phyloP scores from a whole-genome alignment of 2,113 vertebrate species.

The Pelodiscus sinensis region DNA sequence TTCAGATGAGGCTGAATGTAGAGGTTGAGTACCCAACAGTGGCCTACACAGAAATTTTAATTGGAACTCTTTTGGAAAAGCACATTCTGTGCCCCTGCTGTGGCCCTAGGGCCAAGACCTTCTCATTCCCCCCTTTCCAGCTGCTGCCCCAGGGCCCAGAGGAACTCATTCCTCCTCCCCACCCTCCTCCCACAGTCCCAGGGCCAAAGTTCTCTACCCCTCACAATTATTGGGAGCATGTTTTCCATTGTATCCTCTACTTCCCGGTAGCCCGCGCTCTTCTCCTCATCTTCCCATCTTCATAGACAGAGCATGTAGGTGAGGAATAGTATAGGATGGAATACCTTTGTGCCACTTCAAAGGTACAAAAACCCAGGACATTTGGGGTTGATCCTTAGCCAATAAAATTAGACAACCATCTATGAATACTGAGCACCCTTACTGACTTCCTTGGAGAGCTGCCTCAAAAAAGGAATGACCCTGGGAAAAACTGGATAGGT shows the following conservation, averaged over 20 bases:
- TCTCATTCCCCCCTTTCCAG: too few species aligned
- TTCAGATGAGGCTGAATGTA: neutral
- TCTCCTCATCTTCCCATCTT: neutral
- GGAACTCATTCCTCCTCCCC: too few species aligned
- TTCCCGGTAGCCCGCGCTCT: too few species aligned
- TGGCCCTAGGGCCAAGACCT: too few species aligned
- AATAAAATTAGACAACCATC: neutral
- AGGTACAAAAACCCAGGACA: neutral
- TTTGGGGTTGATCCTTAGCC: neutral
- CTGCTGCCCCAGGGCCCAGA: too few species aligned
- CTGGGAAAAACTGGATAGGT: neutral
- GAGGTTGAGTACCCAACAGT: neutral
- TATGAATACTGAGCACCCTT: neutral
- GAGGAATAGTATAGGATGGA: neutral
- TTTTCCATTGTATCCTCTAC: too few species aligned
- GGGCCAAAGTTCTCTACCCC: neutral
- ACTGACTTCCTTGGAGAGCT: neutral
- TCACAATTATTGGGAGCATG: too few species aligned
- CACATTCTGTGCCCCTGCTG: too few species aligned
- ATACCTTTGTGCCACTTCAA: neutral
- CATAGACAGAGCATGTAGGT: neutral
- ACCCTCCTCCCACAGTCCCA: neutral
- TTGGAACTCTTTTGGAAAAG: too few species aligned
- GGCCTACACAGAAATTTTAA: too few species aligned
- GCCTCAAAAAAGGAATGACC: neutral